phyloP scores from a whole-genome alignment of 2,113 vertebrate species.

The Mungos mungo region DNA sequence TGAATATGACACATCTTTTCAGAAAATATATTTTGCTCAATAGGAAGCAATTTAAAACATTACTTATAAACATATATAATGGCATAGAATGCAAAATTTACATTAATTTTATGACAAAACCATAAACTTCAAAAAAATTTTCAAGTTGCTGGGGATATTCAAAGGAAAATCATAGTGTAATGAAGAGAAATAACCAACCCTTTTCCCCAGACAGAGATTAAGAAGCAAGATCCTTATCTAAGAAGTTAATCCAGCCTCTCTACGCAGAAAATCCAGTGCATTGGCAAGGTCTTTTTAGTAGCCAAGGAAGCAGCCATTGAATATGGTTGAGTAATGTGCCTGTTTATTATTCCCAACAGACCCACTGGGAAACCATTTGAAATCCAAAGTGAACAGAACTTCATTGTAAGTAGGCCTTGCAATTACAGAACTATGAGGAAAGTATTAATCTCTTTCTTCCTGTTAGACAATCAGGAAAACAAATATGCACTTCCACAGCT shows the following conservation, averaged over 20 bases:
- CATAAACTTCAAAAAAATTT: slow-evolving; percentile 21
- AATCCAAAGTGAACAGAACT: slow-evolving; percentile 27
- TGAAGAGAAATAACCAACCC: background rate
- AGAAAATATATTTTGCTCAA: slow-evolving; percentile 29
- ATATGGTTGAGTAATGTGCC: background rate
- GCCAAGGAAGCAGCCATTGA: background rate
- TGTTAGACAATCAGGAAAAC: background rate
- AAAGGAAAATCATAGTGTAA: slow-evolving; percentile 44
- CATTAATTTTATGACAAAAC: slow-evolving; percentile 42
- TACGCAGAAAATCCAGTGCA: background rate
- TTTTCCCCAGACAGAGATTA: slow-evolving; percentile 1
- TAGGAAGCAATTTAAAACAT: slow-evolving; percentile 49
- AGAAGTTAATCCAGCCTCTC: slow-evolving; percentile 32
- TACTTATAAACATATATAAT: background rate
- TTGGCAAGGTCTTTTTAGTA: background rate
- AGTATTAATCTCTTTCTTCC: background rate
- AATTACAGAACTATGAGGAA: background rate
- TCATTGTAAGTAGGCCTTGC: background rate
- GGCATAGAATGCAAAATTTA: background rate
- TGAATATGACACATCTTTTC: background rate
- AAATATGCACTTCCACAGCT: background rate
- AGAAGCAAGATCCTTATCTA: slow-evolving; percentile 17
- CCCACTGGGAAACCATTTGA: background rate
- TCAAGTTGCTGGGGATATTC: background rate
- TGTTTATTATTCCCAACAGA: background rate